Base-by-base conservation (phyloP, 1,140 invertebrate genomes). In the Drosophila triauraria region DNA sequence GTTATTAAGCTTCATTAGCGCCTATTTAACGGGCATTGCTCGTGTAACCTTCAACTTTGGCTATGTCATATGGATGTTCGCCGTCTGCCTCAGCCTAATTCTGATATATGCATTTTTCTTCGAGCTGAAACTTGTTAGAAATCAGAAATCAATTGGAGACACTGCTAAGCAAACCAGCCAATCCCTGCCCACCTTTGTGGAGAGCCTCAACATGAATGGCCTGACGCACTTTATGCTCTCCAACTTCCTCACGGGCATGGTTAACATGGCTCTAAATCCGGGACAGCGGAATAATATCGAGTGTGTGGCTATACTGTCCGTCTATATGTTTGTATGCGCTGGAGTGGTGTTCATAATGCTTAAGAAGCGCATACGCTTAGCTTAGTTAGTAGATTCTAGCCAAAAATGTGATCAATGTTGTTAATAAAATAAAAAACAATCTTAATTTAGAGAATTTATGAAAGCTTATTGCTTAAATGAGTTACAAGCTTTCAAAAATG, bases 161-260 rank as follows among this genome's bases (percentile, higher is more conserved):
- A 27, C 8, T 13, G 13, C 8, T 10, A 25, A 47, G 46, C n/a
- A n/a, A 25, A 50, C 9, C 7, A 13, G n/a, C 7, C 46, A 25
- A 3, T 17, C 25, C 0, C 27, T 90, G 25, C 85, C 85, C 9
- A 69, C 44, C 10, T 27, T 76, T 61, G 70, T 74, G 7, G 80
- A 92, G 46, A 70, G 84, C 1, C 50, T 81, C 1, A 90, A 84
- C 40, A 68, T 75, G 79, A 92, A 87, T 67, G 91, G 64, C 10
- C 51, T 78, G n/a, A 74, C 47, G 2, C 53, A 82, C 65, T 92
- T 80, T 48, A 86, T 80, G 68, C 70, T 80, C 0, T 78, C 84
- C 1, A 92, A 92, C 65, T 63, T 91, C 9, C 51, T 91, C 0
- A 92, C 91, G 0, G 91, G 91, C 2, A 46, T 71, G 32, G 74